Conservation (phyloP, 2,113 vertebrate genomes). For the Galbula dea region DNA sequence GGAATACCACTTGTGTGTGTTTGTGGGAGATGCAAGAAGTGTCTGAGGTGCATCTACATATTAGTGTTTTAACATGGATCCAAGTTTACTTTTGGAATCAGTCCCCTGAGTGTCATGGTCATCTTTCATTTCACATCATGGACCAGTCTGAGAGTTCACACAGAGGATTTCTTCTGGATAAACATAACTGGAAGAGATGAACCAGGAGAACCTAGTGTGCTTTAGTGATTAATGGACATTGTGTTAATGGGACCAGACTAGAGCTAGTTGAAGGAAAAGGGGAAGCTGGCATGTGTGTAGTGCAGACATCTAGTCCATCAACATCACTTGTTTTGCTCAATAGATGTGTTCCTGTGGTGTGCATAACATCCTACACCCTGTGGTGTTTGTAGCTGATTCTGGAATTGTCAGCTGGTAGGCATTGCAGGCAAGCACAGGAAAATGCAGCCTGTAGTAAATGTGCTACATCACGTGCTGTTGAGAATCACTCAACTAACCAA, state of each 20-base stretch:
- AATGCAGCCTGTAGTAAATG: background rate
- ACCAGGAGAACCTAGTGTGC: background rate
- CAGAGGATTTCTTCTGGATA: background rate
- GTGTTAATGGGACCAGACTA: background rate
- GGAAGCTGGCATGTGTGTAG: background rate
- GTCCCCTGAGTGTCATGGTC: background rate
- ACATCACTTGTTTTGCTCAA: background rate
- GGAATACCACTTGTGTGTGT: background rate
- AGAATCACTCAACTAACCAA: background rate
- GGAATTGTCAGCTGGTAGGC: background rate
- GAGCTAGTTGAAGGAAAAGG: background rate
- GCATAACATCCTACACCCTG: background rate
- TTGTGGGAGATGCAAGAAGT: background rate
- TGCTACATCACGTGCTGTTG: background rate
- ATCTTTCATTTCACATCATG: background rate
- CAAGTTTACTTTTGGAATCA: background rate
- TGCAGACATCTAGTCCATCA: background rate
- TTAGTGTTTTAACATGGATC: background rate
- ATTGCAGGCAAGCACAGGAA: fast-evolving
- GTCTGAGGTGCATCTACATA: background rate
- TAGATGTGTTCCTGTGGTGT: background rate
- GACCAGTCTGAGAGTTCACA: background rate
- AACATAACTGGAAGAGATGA: background rate
- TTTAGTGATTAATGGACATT: background rate
- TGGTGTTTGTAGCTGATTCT: background rate